These are phyloP conservation scores for Erpobdella octoculata DNA, from an alignment of 2,888 invertebrate species.

Conservation along the genomic window DNA sequence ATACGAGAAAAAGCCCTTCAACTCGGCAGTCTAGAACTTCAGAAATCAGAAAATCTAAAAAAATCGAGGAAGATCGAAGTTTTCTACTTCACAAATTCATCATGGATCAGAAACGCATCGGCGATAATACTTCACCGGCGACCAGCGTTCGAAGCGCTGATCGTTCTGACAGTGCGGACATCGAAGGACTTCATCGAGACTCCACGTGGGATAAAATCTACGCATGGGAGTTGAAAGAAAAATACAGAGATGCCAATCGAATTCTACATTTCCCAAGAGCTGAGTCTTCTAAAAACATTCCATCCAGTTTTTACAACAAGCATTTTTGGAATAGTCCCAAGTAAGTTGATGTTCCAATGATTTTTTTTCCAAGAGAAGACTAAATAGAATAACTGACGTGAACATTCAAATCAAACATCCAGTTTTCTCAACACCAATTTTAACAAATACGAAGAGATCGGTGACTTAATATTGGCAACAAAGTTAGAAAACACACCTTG, in stretches of 20 bases:
- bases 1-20: too few relatives aligned
- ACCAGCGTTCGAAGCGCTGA: background rate
- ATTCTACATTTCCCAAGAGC: too few relatives aligned
- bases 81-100: slow-evolving; percentile 7
- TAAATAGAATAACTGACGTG: background rate
- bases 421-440: too few relatives aligned
- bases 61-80: background rate
- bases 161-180: background rate
- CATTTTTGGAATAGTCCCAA: too few relatives aligned
- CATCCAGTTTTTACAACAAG: background rate
- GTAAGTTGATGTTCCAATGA: too few relatives aligned
- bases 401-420: too few relatives aligned
- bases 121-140: background rate
- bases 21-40: too few relatives aligned
- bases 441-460: too few relatives aligned
- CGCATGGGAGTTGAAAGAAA: slow-evolving; percentile 2
- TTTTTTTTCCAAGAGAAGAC: too few relatives aligned
- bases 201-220: slow-evolving; percentile 1
- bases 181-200: background rate
- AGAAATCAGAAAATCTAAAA: too few relatives aligned
- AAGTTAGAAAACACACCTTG: too few relatives aligned
- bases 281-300: background rate
- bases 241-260: background rate
- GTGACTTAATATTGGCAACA: too few relatives aligned
- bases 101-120: background rate